Evolutionary conservation across 2,113 vertebrate species (phyloP).

Genomic region (Vicugna pacos): DNA sequence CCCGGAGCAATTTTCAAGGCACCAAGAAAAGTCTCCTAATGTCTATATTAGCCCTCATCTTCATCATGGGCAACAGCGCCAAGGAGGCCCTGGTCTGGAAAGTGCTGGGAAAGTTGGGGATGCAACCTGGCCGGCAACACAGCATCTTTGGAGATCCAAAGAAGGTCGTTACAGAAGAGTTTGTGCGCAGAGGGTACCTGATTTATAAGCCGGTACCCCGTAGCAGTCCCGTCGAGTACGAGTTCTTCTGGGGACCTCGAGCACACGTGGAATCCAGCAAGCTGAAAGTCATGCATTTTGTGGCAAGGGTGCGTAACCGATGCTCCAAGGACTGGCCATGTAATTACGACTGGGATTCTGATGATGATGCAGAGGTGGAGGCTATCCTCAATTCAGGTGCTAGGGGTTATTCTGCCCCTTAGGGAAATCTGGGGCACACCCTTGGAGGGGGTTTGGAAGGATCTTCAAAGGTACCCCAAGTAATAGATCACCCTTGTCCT

Average conservation of each 20-base stretch:
- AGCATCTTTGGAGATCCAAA: slow-evolving; percentile 80
- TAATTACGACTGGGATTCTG: slow-evolving; percentile 81
- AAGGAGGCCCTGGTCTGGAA: slow-evolving; percentile 80
- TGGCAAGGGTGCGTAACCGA: slow-evolving; percentile 77
- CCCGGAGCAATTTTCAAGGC: slow-evolving; percentile 78
- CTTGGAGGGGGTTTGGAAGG: background rate
- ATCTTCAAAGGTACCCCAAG: slow-evolving; percentile 38
- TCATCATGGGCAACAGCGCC: slow-evolving; percentile 80
- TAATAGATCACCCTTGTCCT: slow-evolving; percentile 12
- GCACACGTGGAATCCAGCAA: slow-evolving; percentile 81
- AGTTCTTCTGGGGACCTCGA: slow-evolving; percentile 81
- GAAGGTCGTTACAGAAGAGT: slow-evolving; percentile 79
- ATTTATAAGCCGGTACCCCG: slow-evolving; percentile 76
- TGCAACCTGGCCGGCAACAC: slow-evolving; percentile 78
- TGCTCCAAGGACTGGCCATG: slow-evolving; percentile 79
- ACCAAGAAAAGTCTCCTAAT: slow-evolving; percentile 81
- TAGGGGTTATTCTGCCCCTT: slow-evolving; percentile 60
- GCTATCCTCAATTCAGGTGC: slow-evolving; percentile 79
- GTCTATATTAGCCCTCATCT: slow-evolving; percentile 80
- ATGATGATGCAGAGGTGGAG: slow-evolving; percentile 81
- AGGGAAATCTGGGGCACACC: slow-evolving; percentile 29
- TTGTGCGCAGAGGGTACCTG: slow-evolving; percentile 79
- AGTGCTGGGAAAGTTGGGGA: slow-evolving; percentile 81
- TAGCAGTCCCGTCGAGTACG: slow-evolving; percentile 75
- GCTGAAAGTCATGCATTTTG: slow-evolving; percentile 82